These are phyloP conservation scores for Coilia nasus DNA, from an alignment of 2,797 vertebrate species.

Conservation along the genomic window DNA sequence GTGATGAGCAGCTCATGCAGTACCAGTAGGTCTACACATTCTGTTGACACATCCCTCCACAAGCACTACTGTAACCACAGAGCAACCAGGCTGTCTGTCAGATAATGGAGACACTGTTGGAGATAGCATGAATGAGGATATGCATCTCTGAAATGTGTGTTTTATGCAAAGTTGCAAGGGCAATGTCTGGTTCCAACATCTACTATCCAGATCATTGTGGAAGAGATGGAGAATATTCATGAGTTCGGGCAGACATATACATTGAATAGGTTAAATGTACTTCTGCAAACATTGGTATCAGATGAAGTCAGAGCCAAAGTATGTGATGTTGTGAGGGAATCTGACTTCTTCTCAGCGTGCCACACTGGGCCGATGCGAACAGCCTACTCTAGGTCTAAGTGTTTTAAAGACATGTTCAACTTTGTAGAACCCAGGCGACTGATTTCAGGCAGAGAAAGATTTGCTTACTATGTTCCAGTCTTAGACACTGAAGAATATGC, in stretches of 20 bases:
- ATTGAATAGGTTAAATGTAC: background rate
- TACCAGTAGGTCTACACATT: background rate
- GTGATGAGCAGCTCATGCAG: background rate
- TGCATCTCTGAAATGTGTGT: slow-evolving; percentile 8
- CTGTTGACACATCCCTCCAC: background rate
- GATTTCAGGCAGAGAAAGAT: background rate
- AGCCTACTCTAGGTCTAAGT: background rate
- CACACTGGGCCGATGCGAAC: background rate
- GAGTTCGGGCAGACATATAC: background rate
- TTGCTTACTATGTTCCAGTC: background rate
- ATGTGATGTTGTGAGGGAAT: background rate
- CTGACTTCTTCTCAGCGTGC: background rate
- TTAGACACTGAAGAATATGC: background rate
- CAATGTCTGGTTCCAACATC: no score
- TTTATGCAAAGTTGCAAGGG: background rate
- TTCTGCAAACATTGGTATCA: background rate
- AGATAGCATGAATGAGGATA: background rate
- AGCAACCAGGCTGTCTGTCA: slow-evolving; percentile 1
- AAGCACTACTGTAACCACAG: background rate
- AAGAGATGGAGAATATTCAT: background rate
- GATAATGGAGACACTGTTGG: background rate
- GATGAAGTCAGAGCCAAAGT: background rate
- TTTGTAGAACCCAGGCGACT: background rate
- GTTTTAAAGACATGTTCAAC: background rate
- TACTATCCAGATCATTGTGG: no score